A percentile compares a stretch with the other conserved stretches of the same genome.
These are phyloP conservation scores for Heliconius himera DNA, from an alignment of 1,140 invertebrate genomes.

Conservation along the genomic window DNA sequence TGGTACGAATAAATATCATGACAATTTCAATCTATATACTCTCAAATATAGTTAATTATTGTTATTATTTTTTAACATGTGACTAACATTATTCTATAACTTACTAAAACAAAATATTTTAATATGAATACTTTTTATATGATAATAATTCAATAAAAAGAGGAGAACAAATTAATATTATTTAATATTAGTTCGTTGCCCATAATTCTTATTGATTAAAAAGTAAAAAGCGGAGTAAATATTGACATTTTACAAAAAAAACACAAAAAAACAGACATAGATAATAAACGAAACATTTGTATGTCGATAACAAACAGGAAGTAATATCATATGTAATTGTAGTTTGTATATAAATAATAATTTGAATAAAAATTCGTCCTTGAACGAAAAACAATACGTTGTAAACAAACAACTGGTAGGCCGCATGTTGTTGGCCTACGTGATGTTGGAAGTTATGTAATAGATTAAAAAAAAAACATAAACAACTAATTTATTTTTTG, in stretches of 20 bases:
- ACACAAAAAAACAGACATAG: neutral
- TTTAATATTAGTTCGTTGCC: too few species aligned
- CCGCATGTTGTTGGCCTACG: conserved; percentile 22
- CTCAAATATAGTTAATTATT: too few species aligned
- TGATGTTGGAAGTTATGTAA: conserved; percentile 24
- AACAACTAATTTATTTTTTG: neutral
- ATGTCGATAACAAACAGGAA: conserved; percentile 8
- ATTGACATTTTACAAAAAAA: neutral
- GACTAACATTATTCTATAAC: too few species aligned
- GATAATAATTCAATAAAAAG: too few species aligned
- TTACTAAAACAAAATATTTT: too few species aligned
- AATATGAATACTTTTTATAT: too few species aligned
- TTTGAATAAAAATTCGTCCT: conserved; percentile 20
- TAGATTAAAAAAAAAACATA: neutral
- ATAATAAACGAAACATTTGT: neutral
- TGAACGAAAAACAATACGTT: conserved; percentile 29
- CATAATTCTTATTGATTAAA: too few species aligned
- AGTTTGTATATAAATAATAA: conserved; percentile 13
- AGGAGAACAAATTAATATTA: too few species aligned
- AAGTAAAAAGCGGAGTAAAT: too few species aligned
- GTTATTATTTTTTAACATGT: too few species aligned
- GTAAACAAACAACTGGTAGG: conserved; percentile 27
- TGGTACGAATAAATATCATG: too few species aligned
- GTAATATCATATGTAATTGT: conserved; percentile 4
- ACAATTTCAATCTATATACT: too few species aligned